Percentiles rank a stretch among this genome's conserved stretches.
Evolutionary conservation across 2,888 invertebrate species (phyloP).

Genomic region (Diarsia rubi): DNA sequence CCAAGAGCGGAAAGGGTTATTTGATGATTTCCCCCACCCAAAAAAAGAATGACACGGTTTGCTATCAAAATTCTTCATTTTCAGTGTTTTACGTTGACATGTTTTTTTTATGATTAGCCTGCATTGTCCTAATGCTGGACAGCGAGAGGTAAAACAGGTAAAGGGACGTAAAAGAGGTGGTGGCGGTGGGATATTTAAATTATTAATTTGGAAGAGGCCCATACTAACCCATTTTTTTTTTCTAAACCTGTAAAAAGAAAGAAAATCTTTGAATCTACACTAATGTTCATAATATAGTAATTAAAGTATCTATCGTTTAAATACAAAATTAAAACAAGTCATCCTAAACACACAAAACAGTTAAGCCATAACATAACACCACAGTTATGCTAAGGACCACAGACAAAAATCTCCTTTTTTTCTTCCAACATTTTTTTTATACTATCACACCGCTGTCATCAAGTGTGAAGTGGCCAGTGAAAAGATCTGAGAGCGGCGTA

Average conservation of each 20-base stretch:
- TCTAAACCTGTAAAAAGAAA: neutral
- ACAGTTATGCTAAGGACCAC: conserved; percentile 23
- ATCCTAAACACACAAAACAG: neutral
- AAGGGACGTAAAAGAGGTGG: too few relatives aligned
- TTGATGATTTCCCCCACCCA: too few relatives aligned
- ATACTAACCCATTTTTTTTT: too few relatives aligned
- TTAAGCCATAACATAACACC: neutral
- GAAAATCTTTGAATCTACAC: neutral
- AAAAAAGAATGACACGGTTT: too few relatives aligned
- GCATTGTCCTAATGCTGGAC: too few relatives aligned
- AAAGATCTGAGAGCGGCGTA: conserved; percentile 80
- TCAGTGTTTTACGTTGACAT: too few relatives aligned
- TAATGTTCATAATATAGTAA: neutral
- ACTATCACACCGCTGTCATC: conserved; percentile 66
- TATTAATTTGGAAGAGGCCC: too few relatives aligned
- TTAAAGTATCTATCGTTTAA: neutral
- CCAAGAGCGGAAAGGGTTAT: too few relatives aligned
- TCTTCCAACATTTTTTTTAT: conserved; percentile 62
- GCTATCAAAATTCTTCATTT: neutral
- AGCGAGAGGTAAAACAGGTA: too few relatives aligned
- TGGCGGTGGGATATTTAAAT: too few relatives aligned
- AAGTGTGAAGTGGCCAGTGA: conserved; percentile 73
- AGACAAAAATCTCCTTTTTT: conserved; percentile 43
- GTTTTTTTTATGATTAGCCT: too few relatives aligned
- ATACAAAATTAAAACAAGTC: conserved; percentile 3